Evolutionary conservation across 2,888 invertebrate genomes (phyloP).

Genomic region (Trachelus troglodyta): DNA sequence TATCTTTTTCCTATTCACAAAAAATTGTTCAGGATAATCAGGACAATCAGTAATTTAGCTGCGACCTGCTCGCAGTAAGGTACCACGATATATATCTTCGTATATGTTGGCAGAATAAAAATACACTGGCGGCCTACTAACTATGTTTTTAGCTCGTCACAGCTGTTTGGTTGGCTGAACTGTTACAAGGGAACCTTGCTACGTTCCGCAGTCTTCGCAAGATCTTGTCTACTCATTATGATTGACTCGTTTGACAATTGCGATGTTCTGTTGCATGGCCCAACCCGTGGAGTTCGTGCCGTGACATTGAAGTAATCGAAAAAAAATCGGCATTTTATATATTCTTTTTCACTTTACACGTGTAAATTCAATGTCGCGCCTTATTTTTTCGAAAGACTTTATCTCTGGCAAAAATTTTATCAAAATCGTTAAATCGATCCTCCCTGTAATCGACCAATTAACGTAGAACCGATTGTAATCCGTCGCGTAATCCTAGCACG

Average conservation of each 20-base stretch:
- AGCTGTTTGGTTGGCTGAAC: conserved; percentile 67
- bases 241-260: conserved; percentile 59
- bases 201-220: conserved; percentile 67
- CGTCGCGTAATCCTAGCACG: no score
- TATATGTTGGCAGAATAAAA: conserved; percentile 39
- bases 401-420: no score
- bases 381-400: no score
- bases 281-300: conserved; percentile 56
- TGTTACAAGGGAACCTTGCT: conserved; percentile 67
- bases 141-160: conserved; percentile 65
- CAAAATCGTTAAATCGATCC: no score
- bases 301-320: neutral
- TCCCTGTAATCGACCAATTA: no score
- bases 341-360: no score
- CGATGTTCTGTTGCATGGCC: conserved; percentile 66
- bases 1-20: no score
- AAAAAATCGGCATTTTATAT: neutral
- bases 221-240: conserved; percentile 26
- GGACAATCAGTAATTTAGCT: no score
- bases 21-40: no score
- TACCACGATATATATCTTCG: conserved; percentile 12
- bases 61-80: conserved; percentile 19
- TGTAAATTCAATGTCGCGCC: neutral
- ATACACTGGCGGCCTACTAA: conserved; percentile 59
- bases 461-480: no score